These are phyloP conservation scores for Limenitis camilla DNA, from an alignment of 2,888 invertebrate species.

Conservation along the genomic window DNA sequence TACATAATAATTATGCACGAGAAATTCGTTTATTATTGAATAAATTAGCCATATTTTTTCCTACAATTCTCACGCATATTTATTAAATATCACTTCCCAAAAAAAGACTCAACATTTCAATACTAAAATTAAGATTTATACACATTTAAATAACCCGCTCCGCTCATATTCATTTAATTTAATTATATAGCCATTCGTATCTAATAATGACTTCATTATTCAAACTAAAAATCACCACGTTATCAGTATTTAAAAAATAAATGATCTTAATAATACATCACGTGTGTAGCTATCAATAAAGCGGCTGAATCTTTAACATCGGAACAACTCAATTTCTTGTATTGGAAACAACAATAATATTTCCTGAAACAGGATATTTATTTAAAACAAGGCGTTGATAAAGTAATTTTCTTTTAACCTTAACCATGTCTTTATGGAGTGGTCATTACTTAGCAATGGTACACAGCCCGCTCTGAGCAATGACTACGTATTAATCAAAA, in stretches of 20 bases:
- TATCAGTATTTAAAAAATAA: slow-evolving; percentile 41
- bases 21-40: not conserved
- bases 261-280: slow-evolving; percentile 62
- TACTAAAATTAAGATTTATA: slow-evolving; percentile 9
- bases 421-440: slow-evolving; percentile 75
- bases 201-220: slow-evolving; percentile 24
- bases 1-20: not conserved
- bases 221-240: slow-evolving; percentile 22
- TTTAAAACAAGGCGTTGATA: slow-evolving; percentile 76
- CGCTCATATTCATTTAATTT: slow-evolving; percentile 24
- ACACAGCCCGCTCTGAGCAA: slow-evolving; percentile 74
- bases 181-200: slow-evolving; percentile 25
- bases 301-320: slow-evolving; percentile 65
- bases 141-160: slow-evolving; percentile 16
- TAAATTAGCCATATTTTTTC: slow-evolving; percentile 6
- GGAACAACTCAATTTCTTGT: slow-evolving; percentile 72
- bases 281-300: slow-evolving; percentile 69
- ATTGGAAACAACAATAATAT: slow-evolving; percentile 73
- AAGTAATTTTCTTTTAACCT: slow-evolving; percentile 76
- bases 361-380: slow-evolving; percentile 75
- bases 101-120: slow-evolving; percentile 13
- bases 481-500: slow-evolving; percentile 74
- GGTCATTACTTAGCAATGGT: slow-evolving; percentile 75
- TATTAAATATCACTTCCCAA: slow-evolving; percentile 2
- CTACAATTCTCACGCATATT: slow-evolving; percentile 1